Evolutionary conservation across 2,888 invertebrate species (phyloP).

Genomic region (Ectemnius continuus): DNA sequence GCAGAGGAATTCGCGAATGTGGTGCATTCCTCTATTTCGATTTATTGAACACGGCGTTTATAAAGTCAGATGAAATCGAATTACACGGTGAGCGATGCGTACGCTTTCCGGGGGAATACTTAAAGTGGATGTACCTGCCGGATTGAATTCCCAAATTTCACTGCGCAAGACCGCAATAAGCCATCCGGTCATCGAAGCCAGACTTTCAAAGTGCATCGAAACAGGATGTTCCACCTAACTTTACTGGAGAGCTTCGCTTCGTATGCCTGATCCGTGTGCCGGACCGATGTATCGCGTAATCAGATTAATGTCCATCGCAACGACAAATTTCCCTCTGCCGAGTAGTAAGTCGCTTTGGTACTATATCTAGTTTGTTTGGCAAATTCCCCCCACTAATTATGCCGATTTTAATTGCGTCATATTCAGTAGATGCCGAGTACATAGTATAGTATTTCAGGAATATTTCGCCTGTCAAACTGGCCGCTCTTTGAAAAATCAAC

Average conservation of each 20-base stretch:
- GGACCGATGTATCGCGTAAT: conserved; percentile 15
- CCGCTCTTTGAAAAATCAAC: too few species aligned
- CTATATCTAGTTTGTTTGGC: too few species aligned
- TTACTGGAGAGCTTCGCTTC: not conserved
- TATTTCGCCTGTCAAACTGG: too few species aligned
- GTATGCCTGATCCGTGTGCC: conserved; percentile 3
- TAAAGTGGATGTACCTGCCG: conserved; percentile 44
- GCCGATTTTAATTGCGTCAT: too few species aligned
- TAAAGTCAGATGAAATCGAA: conserved; percentile 48
- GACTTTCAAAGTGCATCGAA: conserved; percentile 21
- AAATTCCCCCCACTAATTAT: too few species aligned
- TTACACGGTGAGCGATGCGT: conserved; percentile 40
- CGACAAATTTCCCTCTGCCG: not conserved
- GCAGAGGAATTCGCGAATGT: conserved; percentile 14
- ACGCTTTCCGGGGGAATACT: conserved; percentile 35
- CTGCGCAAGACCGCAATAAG: not conserved
- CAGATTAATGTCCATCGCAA: conserved; percentile 8
- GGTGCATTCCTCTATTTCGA: conserved; percentile 7
- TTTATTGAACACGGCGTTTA: conserved; percentile 50
- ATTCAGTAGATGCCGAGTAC: too few species aligned
- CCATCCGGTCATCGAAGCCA: conserved; percentile 9
- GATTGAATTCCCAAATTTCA: not conserved
- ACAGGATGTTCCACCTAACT: conserved; percentile 7
- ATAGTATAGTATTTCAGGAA: too few species aligned
- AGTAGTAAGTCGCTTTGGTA: too few species aligned